Percentiles rank a stretch among this genome's conserved stretches.
phyloP scores from a whole-genome alignment of 2,888 invertebrate genomes.

The Alentia gelatinosa region DNA sequence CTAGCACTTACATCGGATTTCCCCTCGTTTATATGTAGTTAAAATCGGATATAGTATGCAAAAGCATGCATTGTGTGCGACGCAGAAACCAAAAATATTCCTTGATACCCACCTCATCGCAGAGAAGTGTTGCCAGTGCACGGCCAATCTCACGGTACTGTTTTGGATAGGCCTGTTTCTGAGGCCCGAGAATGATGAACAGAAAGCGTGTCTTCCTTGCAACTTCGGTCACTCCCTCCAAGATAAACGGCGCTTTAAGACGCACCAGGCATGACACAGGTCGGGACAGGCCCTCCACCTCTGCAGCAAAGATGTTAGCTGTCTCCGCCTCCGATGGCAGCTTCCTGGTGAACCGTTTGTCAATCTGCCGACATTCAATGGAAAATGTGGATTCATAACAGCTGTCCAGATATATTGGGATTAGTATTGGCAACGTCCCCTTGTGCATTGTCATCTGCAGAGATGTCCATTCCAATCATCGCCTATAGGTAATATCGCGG shows the following conservation, averaged over 20 bases:
- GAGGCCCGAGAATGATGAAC: slow-evolving; percentile 78
- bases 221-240: slow-evolving; percentile 94
- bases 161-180: not conserved
- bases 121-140: not conserved
- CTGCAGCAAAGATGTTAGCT: slow-evolving; percentile 97
- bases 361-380: not conserved
- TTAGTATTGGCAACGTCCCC: too few species aligned
- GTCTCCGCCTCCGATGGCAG: slow-evolving; percentile 97
- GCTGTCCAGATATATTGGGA: too few species aligned
- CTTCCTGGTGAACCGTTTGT: slow-evolving; percentile 84
- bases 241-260: slow-evolving; percentile 83
- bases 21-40: too few species aligned
- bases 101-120: slow-evolving; percentile 45
- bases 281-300: slow-evolving; percentile 96
- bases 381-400: too few species aligned
- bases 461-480: too few species aligned
- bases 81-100: too few species aligned
- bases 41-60: too few species aligned
- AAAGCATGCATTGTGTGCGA: too few species aligned
- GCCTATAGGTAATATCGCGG: too few species aligned
- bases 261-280: slow-evolving; percentile 95
- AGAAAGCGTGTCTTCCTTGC: slow-evolving; percentile 93
- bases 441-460: too few species aligned
- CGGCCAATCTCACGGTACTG: slow-evolving; percentile 35
- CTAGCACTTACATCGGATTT: too few species aligned